Base-by-base conservation (phyloP, 2,888 invertebrate genomes). In the Oxyteleia sp. region DNA sequence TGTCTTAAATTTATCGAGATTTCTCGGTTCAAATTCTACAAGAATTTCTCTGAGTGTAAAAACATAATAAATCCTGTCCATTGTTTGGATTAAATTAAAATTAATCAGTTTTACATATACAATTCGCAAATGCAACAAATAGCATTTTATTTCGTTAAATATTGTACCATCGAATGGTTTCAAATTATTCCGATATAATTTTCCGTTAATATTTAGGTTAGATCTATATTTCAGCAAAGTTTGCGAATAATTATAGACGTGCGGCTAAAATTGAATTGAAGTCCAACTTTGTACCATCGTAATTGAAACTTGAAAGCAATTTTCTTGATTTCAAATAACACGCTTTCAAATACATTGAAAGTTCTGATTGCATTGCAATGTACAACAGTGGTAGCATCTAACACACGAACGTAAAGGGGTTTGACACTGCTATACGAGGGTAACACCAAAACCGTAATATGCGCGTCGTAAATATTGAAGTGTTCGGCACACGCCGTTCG, bases 221-320 rank as follows among this genome's bases (percentile, higher is more conserved):
- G 26, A 78, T 83, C 82, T 68, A 53, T 68, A 51, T 72, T 83
- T 78, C 63, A 55, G 57, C 61, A 79, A 79, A 83, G 74, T 79
- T 74, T 43, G 53, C 43, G 63, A 74, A 83, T 83, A 78, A 83
- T 83, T 79, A 79, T 72, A 74, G 72, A 74, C 78, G 72, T 66
- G 72, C 69, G 68, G 78, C 63, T 79, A 45, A 83, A 79, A 72
- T 78, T 79, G 69, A 83, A 74, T 83, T 69, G 63, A 69, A 79
- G 72, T 83, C 53, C 66, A 83, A 80, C 79, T 84, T 80, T 76
- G 71, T 38, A 26, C 29, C 68, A 47, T 66, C 75, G 84, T 84
- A 84, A 84, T 84, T 80, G 80, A 80, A 80, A 80, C 80, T 84
- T 75, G 79, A 69, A 80, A 80, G 80, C 84, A 79, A 84, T 84